Percentiles rank a stretch among this genome's conserved stretches.
These are phyloP conservation scores for Bagarius yarrelli DNA, from an alignment of 2,113 vertebrate species.

Conservation along the genomic window DNA sequence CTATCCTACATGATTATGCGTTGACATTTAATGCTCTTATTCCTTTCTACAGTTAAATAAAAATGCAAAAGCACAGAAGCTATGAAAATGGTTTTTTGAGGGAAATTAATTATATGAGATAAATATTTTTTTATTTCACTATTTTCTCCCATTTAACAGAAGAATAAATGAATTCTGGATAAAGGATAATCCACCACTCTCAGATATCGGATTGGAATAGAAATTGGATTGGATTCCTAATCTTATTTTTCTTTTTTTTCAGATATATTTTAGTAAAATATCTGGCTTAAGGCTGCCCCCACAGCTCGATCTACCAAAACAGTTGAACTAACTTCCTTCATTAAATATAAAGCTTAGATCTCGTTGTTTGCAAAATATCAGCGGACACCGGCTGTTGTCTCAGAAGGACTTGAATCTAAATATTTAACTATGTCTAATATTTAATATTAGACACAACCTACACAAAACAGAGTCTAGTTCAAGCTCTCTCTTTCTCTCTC, in stretches of 20 bases:
- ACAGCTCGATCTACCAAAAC: neutral
- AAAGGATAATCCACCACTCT: neutral
- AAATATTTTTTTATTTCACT: neutral
- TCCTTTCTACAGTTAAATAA: neutral
- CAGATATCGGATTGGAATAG: neutral
- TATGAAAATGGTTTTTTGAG: neutral
- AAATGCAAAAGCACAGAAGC: neutral
- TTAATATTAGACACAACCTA: neutral
- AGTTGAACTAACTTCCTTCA: neutral
- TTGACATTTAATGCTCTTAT: neutral
- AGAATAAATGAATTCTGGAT: neutral
- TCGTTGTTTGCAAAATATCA: neutral
- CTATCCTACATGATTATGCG: neutral
- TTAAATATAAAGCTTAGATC: neutral
- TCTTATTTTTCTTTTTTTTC: neutral
- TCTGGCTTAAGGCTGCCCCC: neutral
- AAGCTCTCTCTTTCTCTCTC: too few relatives aligned
- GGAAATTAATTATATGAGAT: neutral
- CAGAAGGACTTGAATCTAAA: neutral
- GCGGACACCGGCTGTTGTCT: neutral
- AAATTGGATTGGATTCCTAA: neutral
- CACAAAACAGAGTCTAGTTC: neutral
- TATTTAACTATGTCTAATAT: neutral
- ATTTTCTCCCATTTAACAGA: neutral
- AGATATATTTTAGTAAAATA: neutral